Evolutionary conservation across 1,140 invertebrate genomes (phyloP), one percentile per base, ranked within the genome.

Genomic region (Brachionus koreanus): DNA sequence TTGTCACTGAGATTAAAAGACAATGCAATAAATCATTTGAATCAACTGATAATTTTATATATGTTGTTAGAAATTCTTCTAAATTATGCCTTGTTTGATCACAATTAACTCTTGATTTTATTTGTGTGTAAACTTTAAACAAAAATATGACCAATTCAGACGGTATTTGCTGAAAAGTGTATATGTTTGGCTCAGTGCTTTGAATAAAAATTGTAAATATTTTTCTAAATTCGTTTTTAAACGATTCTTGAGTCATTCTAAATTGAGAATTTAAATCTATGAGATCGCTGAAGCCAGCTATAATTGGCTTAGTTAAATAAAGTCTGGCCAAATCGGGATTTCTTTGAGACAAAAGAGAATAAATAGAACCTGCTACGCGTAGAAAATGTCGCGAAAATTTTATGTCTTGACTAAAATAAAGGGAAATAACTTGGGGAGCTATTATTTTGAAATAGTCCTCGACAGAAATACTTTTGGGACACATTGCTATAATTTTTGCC

Each of bases 401-500:
- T 0, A 63, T 37, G 57, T 74, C 49, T 16, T 46, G 12, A 16
- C 19, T 19, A 13, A 74, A 83, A 33, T 42, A 83, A 19, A 72
- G 42, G 13, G 46, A 35, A 2, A 75, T 29, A 84, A 87, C 86
- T 84, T 87, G 87, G 16, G 86, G 84, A 19, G 83, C 83, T 16
- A 87, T 84, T 23, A 86, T 84, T 76, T 87, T 84, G 83, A 91
- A 91, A 84, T 91, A 90, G 84, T 88, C 85, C 37, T 92, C 90
- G 46, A 87, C 69, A 65, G 88, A 84, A 76, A 83, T 85, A 46
- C 89, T 89, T 35, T 82, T 83, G 84, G 91, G 90, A 81, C 90
- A 90, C 57, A 87, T 87, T 49, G 90, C 86, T 82, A 93, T 89
- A 75, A 93, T 89, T 87, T 90, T 91, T 39, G 90, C 91, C 82